Evolutionary conservation across 2,888 invertebrate genomes (phyloP), one percentile per base, ranked within the genome.

Genomic region (Suillia variegata): DNA sequence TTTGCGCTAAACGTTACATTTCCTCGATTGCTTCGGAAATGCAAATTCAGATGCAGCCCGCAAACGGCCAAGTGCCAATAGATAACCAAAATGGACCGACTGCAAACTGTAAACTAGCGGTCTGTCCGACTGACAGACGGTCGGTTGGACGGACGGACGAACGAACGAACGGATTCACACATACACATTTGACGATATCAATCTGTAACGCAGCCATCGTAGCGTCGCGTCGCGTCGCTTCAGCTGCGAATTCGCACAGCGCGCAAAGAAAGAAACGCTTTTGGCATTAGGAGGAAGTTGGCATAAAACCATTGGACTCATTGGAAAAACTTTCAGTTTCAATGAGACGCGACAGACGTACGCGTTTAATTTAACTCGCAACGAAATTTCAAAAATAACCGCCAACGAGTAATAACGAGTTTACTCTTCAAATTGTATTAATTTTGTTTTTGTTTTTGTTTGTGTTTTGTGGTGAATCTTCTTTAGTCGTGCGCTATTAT

Each of bases 261-360:
- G 70, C 59, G 59, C 20, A 20, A 10, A 4, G 52, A 62, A 63
- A 61, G 58, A 55, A 31, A 38, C 52, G 63, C 55, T 64, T 67
- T 64, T 56, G 65, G 59, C 62, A 65, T 66, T 69, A 67, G 69
- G n/a, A 67, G 77, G 79, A 78, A 78, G 78, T 70, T 74, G 68
- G 70, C 79, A 78, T 78, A 78, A 78, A 78, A 79, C 71, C 70
- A 67, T 75, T 74, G 78, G 65, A 70, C 68, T 69, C 68, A 68
- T 67, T 70, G 73, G 66, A 64, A 64, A 73, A 73, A 77, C 77
- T 78, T 79, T 78, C 79, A 78, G 79, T 78, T 78, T 78, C 76
- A 67, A 74, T 70, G 59, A 64, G 70, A 67, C 78, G 68, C n/a
- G n/a, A n/a, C n/a, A n/a, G n/a, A 70, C 78, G 71, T 70, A 65